Evolutionary conservation across 1,140 invertebrate species (phyloP).

Genomic region (Brachionus koreanus): DNA sequence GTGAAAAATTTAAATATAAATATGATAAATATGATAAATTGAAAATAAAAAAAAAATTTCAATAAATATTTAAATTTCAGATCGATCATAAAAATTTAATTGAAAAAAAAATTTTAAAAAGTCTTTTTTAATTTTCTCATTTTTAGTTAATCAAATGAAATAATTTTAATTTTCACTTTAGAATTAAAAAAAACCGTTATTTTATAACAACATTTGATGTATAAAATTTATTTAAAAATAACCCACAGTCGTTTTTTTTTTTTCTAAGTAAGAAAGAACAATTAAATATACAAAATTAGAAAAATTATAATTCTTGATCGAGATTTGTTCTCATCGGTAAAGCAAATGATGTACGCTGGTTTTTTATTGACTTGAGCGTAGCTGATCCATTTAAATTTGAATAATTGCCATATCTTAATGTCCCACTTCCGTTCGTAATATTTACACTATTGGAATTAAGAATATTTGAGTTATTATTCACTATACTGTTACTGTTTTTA

Average conservation of each 20-base stretch:
- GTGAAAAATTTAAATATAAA: too few relatives aligned
- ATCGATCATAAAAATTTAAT: too few relatives aligned
- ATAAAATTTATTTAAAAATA: background rate
- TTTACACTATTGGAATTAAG: background rate
- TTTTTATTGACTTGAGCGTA: background rate
- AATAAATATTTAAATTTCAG: too few relatives aligned
- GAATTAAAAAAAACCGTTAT: too few relatives aligned
- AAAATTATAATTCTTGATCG: slow-evolving; percentile 15
- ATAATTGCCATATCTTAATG: slow-evolving; percentile 12
- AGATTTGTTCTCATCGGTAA: slow-evolving; percentile 36
- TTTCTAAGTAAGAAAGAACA: background rate
- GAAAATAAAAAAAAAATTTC: too few relatives aligned
- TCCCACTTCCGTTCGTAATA: background rate
- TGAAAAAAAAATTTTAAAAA: too few relatives aligned
- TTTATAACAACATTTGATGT: too few relatives aligned
- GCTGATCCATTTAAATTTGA: background rate
- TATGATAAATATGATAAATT: too few relatives aligned
- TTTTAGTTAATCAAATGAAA: too few relatives aligned
- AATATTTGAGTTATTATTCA: background rate
- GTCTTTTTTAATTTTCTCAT: too few relatives aligned
- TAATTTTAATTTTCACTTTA: too few relatives aligned
- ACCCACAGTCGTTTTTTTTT: background rate
- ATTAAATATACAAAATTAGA: background rate
- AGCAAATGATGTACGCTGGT: slow-evolving; percentile 35
- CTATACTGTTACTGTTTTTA: slow-evolving; percentile 21